Evolutionary conservation across 2,888 invertebrate genomes (phyloP).

Genomic region (Plebejus anna): DNA sequence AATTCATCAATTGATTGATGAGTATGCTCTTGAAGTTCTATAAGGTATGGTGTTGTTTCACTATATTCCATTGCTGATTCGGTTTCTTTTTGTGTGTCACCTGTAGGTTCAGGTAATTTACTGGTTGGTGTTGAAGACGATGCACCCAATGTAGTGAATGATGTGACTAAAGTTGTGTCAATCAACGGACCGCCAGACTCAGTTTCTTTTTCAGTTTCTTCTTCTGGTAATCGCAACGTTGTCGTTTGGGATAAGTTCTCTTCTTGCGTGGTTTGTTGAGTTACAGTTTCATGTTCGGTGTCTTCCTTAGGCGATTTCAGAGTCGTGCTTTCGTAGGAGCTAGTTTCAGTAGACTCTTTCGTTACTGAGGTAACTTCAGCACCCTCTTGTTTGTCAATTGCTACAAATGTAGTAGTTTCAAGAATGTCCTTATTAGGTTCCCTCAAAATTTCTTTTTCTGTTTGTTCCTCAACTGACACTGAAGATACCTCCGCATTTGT

Average conservation of each 20-base stretch:
- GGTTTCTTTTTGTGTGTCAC: constrained; percentile 28
- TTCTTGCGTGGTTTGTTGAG: neutral
- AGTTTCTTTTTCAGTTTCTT: neutral
- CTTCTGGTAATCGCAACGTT: constrained; percentile 2
- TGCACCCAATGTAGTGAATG: neutral
- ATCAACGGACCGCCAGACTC: neutral
- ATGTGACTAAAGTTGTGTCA: neutral
- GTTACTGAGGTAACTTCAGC: neutral
- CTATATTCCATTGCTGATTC: constrained; percentile 35
- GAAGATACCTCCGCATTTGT: neutral
- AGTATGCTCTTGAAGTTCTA: constrained; percentile 61
- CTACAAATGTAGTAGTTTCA: constrained; percentile 4
- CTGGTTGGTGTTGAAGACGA: constrained; percentile 1
- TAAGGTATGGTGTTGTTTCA: constrained; percentile 52
- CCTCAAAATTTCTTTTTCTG: neutral
- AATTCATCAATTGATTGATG: constrained; percentile 47
- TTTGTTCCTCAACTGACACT: neutral
- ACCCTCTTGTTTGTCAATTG: constrained; percentile 3
- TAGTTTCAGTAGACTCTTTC: neutral
- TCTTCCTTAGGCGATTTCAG: neutral
- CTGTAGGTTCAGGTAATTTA: constrained; percentile 25
- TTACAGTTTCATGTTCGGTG: neutral
- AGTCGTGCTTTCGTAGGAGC: neutral
- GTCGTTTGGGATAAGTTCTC: neutral
- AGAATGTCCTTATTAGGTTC: constrained; percentile 13